Conservation (phyloP, 2,113 vertebrate species). For the Hippocampus mohnikei region DNA sequence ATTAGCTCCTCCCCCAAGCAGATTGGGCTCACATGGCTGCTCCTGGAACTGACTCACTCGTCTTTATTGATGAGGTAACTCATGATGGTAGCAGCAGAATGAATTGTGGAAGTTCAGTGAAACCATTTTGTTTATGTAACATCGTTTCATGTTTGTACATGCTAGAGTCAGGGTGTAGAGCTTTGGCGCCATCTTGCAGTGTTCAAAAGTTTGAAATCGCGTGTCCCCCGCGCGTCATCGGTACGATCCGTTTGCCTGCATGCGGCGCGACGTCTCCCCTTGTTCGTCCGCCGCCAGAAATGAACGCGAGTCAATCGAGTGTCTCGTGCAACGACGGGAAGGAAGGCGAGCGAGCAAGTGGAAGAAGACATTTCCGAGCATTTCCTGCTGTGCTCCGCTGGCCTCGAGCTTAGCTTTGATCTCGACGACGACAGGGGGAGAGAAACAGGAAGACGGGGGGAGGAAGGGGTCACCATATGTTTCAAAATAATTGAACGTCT, state of each 20-base stretch:
- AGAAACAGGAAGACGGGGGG: neutral
- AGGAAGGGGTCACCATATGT: neutral
- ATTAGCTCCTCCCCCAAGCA: neutral
- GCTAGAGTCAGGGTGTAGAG: too few species aligned
- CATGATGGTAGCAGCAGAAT: too few species aligned
- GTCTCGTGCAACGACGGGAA: neutral
- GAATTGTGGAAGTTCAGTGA: too few species aligned
- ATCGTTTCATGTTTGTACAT: too few species aligned
- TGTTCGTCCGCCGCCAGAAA: neutral
- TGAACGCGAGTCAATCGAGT: conserved; percentile 6
- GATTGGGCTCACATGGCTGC: too few species aligned
- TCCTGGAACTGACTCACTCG: too few species aligned
- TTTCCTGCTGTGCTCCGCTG: conserved; percentile 33
- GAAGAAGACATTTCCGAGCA: conserved; percentile 25
- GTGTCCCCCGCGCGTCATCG: too few species aligned
- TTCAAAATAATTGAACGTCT: conserved; percentile 3
- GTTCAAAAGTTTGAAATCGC: too few species aligned
- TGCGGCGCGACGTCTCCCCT: neutral
- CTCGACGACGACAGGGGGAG: conserved; percentile 8
- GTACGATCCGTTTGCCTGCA: neutral
- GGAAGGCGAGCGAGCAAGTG: conserved; percentile 3
- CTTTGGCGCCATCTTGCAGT: too few species aligned
- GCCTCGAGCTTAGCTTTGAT: conserved; percentile 55
- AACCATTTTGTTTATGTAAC: too few species aligned
- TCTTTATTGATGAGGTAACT: too few species aligned